Base-by-base conservation (phyloP, 2,797 vertebrate genomes). In the Percopsis omiscomaycus region DNA sequence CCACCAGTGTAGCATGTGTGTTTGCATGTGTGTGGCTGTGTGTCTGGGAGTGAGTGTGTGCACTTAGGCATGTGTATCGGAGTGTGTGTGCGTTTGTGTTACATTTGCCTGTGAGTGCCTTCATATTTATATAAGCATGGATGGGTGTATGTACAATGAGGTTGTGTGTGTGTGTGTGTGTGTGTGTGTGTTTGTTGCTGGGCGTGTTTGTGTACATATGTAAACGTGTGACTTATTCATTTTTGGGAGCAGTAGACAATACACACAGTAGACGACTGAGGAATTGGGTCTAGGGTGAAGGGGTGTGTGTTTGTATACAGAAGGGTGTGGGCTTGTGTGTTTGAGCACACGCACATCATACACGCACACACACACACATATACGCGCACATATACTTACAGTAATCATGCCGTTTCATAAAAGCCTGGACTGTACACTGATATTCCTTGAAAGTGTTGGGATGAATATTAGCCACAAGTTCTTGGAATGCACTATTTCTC, bases 191-290 rank as follows among this genome's bases (percentile, higher is more conserved):
- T 82, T 84, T 89, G 87, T 89, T 85, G 81, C 85, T 75, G 74
- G 89, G 90, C 30, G 86, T 82, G 77, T 87, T 85, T 91, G 86
- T 86, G 84, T 91, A 79, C 82, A 65, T 76, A 84, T 73, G 83
- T 84, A 89, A 86, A 89, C 84, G 83, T 89, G 87, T 91, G 88
- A 89, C 87, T 89, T 89, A 90, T 89, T 85, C n/a, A 51, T 84
- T 83, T 85, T 83, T 32, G 1, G 77, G 61, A 82, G 75, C 73
- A 71, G 78, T 75, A 86, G 76, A 80, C 80, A 78, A 81, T 79
- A 66, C 64, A 52, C 0, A 29, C 66, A 57, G 61, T 54, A 32
- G 59, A 69, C 44, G 29, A 55, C 60, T 59, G 56, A 57, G 66
- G 75, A 83, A 79, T 64, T 68, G 64, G 73, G 68, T 77, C 77